phyloP scores from a whole-genome alignment of 2,797 vertebrate genomes.

The Catostomus latipinnis region DNA sequence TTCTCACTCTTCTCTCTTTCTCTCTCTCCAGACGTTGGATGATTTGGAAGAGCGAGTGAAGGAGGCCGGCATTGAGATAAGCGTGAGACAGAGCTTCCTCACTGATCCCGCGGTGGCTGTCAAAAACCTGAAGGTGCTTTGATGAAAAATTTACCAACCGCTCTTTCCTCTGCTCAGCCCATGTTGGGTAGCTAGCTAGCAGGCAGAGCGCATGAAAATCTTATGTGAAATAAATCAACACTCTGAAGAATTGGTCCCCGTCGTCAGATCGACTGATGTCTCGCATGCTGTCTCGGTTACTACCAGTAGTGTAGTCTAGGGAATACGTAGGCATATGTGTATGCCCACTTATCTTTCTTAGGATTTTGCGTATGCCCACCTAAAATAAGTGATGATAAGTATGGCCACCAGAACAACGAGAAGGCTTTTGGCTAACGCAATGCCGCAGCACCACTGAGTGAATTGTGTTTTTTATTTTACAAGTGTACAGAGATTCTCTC shows the following conservation, averaged over 20 bases:
- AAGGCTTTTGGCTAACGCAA: too few species aligned
- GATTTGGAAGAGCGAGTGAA: conserved; percentile 91
- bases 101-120: conserved; percentile 94
- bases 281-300: conserved; percentile 34
- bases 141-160: conserved; percentile 60
- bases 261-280: conserved; percentile 46
- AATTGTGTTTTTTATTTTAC: too few species aligned
- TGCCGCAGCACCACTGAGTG: too few species aligned
- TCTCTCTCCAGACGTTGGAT: conserved; percentile 84
- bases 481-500: too few species aligned
- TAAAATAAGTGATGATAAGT: too few species aligned
- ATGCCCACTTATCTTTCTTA: too few species aligned
- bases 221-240: conserved; percentile 52
- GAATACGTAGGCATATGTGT: too few species aligned
- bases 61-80: conserved; percentile 94
- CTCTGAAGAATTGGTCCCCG: conserved; percentile 20
- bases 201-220: conserved; percentile 52
- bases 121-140: conserved; percentile 92
- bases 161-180: conserved; percentile 41
- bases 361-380: too few species aligned
- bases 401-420: too few species aligned
- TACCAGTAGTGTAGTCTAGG: too few species aligned
- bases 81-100: conserved; percentile 95
- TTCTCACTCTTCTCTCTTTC: conserved; percentile 23
- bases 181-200: conserved; percentile 27